Percentiles rank a stretch among this genome's conserved stretches.
Evolutionary conservation across 92 coral and sea anemone genomes (phyloP).

Genomic region (Paramuricea clavata): DNA sequence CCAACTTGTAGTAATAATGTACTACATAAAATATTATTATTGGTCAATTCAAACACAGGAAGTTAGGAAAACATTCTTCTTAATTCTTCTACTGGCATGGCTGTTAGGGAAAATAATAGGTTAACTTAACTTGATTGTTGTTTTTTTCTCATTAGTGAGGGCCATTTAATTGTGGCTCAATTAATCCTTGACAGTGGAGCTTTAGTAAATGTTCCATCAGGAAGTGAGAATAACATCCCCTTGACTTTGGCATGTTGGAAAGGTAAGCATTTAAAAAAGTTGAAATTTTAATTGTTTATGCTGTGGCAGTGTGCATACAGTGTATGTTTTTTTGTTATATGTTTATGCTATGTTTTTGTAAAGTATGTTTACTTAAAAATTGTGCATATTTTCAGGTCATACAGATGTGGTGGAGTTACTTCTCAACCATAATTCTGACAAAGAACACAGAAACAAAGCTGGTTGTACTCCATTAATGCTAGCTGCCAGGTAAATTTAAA

Average conservation of each 20-base stretch:
- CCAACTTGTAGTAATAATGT: no score
- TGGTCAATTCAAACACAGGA: no score
- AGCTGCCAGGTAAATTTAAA: conserved; percentile 88
- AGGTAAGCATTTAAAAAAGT: conserved; percentile 50
- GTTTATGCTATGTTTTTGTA: neutral
- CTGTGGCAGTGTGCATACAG: neutral
- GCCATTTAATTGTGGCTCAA: conserved; percentile 97
- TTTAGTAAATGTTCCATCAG: conserved; percentile 96
- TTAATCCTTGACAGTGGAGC: conserved; percentile 97
- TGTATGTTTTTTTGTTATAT: neutral
- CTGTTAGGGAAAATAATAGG: no score
- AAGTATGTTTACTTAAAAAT: neutral
- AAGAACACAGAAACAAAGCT: conserved; percentile 98
- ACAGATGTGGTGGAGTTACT: conserved; percentile 94
- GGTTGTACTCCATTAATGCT: conserved; percentile 98
- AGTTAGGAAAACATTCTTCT: no score
- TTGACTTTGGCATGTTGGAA: conserved; percentile 99
- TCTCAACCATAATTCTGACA: conserved; percentile 92
- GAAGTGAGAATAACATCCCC: conserved; percentile 98
- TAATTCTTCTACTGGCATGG: no score
- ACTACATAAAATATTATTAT: no score
- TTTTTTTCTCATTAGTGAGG: conserved; percentile 77
- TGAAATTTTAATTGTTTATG: neutral
- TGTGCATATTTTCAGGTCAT: conserved; percentile 66
- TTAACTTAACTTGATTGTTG: neutral